Conservation (phyloP, 2,113 vertebrate genomes). For the Glaucomys volans region DNA sequence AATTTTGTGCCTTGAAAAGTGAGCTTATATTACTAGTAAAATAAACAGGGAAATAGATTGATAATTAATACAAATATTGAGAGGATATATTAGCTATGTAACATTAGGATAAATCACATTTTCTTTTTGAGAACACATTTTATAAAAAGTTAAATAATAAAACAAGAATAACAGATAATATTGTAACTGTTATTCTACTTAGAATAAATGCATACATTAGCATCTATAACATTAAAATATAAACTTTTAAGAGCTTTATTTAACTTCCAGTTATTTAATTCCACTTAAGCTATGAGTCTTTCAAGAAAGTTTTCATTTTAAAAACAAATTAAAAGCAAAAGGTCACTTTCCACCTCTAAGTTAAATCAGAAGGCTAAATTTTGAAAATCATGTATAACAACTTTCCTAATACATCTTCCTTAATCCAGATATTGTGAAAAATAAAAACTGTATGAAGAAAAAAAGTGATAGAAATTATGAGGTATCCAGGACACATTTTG, state of each 20-base stretch:
- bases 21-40: neutral
- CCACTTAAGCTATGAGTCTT: slow-evolving; percentile 22
- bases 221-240: slow-evolving; percentile 48
- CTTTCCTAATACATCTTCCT: slow-evolving; percentile 21
- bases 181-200: slow-evolving; percentile 19
- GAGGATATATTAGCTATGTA: neutral
- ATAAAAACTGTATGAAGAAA: slow-evolving; percentile 42
- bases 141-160: slow-evolving; percentile 52
- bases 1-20: slow-evolving; percentile 1
- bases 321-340: slow-evolving; percentile 69
- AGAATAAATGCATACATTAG: neutral
- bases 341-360: slow-evolving; percentile 56
- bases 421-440: slow-evolving; percentile 58
- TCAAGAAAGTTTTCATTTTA: slow-evolving; percentile 52
- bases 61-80: slow-evolving; percentile 36
- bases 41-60: neutral
- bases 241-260: slow-evolving; percentile 36
- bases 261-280: slow-evolving; percentile 57
- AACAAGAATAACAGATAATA: neutral
- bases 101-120: slow-evolving; percentile 31
- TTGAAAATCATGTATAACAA: slow-evolving; percentile 43
- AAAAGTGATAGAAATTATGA: slow-evolving; percentile 36
- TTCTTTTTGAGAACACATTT: slow-evolving; percentile 56
- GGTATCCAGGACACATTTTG: neutral
- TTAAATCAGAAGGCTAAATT: slow-evolving; percentile 42